Conservation (phyloP, 2,888 invertebrate species). For the Kuschelorhynchus macadamiae region DNA sequence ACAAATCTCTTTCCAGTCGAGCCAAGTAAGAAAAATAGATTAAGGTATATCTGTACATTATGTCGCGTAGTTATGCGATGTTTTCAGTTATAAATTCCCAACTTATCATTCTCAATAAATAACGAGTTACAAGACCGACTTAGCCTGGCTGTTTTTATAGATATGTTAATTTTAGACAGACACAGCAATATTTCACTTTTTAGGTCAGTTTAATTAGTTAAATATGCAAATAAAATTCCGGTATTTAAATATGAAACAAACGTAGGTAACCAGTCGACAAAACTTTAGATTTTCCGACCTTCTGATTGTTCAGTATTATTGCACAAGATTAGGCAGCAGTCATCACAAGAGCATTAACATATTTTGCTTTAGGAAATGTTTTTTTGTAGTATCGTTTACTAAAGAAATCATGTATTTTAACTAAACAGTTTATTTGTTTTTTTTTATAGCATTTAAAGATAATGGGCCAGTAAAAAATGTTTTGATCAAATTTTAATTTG, state of each 20-base stretch:
- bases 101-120: constrained; percentile 35
- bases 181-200: constrained; percentile 47
- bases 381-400: too few species aligned
- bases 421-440: too few species aligned
- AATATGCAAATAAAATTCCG: constrained; percentile 65
- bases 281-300: constrained; percentile 21
- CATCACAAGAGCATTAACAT: too few species aligned
- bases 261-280: constrained; percentile 13
- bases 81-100: constrained; percentile 20
- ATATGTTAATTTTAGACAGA: constrained; percentile 42
- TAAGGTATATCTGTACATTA: background rate
- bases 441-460: too few species aligned
- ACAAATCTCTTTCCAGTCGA: too few species aligned
- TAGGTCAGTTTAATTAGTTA: constrained; percentile 65
- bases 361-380: too few species aligned
- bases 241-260: constrained; percentile 62
- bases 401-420: too few species aligned
- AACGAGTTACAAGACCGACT: constrained; percentile 21
- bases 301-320: background rate
- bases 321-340: background rate
- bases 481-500: too few species aligned
- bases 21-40: too few species aligned
- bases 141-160: constrained; percentile 35
- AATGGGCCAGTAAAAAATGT: too few species aligned
- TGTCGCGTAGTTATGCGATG: background rate